Conservation (phyloP, 2,113 vertebrate species). For the Saccopteryx bilineata region DNA sequence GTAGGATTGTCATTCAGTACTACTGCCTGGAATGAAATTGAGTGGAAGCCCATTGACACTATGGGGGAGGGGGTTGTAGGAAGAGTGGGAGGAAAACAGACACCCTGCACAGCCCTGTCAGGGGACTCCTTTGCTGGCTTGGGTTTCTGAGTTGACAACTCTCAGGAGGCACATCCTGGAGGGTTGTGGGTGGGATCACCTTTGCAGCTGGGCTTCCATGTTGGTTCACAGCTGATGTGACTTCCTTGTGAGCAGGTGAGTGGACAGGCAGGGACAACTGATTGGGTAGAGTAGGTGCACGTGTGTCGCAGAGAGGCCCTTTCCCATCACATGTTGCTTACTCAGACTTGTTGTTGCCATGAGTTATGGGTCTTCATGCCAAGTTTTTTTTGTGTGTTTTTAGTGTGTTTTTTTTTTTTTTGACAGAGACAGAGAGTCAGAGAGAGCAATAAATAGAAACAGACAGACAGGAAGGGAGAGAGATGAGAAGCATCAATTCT, state of each 20-base stretch:
- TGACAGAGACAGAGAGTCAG: too few species aligned
- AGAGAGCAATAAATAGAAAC: too few species aligned
- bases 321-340: background rate
- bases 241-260: background rate
- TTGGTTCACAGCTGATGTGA: conserved; percentile 32
- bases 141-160: background rate
- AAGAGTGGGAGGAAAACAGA: background rate
- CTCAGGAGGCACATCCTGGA: background rate
- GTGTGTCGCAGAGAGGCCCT: conserved; percentile 5
- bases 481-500: too few species aligned
- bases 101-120: background rate
- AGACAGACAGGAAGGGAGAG: too few species aligned
- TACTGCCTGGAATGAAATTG: background rate
- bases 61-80: background rate
- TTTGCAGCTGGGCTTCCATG: background rate
- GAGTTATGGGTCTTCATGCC: background rate
- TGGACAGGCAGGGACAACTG: background rate
- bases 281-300: background rate
- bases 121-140: background rate
- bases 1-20: background rate
- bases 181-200: fast-evolving
- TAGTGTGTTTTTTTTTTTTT: too few species aligned
- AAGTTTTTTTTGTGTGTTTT: too few species aligned
- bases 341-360: conserved; percentile 26
- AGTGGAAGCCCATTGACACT: background rate